Conservation (phyloP, 2,888 invertebrate genomes). For the Colletes collaris region DNA sequence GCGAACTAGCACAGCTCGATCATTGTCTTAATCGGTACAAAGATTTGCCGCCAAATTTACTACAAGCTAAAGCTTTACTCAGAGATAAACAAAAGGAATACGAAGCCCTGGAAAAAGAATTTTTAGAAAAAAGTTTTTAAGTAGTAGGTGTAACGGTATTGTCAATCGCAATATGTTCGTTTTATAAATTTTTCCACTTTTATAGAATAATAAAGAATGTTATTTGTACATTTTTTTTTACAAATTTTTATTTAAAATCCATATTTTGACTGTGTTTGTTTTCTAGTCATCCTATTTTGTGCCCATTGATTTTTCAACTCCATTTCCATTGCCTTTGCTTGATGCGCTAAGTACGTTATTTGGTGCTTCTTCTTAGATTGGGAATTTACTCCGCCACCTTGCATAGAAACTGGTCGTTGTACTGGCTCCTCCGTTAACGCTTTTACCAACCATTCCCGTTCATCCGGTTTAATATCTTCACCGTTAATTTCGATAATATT, state of each 20-base stretch:
- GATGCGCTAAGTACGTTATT: conserved; percentile 96
- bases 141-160: conserved; percentile 3
- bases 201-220: conserved; percentile 44
- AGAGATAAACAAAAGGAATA: conserved; percentile 73
- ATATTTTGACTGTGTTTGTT: conserved; percentile 97
- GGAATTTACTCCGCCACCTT: conserved; percentile 85
- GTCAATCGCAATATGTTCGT: conserved; percentile 8
- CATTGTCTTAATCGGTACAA: conserved; percentile 69
- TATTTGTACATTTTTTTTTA: conserved; percentile 27
- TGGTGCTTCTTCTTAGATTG: conserved; percentile 95
- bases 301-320: conserved; percentile 98
- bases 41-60: conserved; percentile 77
- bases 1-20: conserved; percentile 70
- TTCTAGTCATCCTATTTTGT: conserved; percentile 91
- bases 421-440: conserved; percentile 89
- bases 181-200: conserved; percentile 23
- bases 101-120: conserved; percentile 65
- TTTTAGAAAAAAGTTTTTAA: conserved; percentile 66
- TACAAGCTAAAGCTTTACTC: conserved; percentile 77
- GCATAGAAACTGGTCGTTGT: conserved; percentile 83
- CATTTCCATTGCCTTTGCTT: conserved; percentile 97
- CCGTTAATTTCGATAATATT: conserved; percentile 93
- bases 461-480: conserved; percentile 90
- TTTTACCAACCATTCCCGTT: conserved; percentile 92
- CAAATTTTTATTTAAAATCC: conserved; percentile 89